Base-by-base conservation (phyloP, 2,113 vertebrate species). In the Brachyhypopomus gauderio region DNA sequence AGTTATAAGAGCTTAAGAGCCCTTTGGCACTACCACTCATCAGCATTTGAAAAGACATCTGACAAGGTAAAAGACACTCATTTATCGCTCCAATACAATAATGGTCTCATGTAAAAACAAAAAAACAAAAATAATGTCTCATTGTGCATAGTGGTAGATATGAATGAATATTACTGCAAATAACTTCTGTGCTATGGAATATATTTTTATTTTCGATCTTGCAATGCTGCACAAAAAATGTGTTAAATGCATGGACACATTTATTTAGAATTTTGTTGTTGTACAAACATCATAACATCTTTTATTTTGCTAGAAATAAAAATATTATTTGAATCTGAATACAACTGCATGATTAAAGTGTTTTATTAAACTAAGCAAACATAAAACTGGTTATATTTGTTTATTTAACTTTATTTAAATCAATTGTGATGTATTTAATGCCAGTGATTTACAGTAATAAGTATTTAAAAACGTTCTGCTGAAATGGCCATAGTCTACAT, bases 61-160 rank as follows among this genome's bases (percentile, higher is more conserved):
- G 86, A 82, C 78, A 20, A 92, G 90, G 90, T 92, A 92, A 92
- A 75, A 69, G 78, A 58, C 71, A 6, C 79, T 72, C 79, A 14
- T 77, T 0, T 45, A 55, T 74, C 27, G 3, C 20, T 69, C 1
- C 5, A 20, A 19, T 36, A 27, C 56, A 3, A 12, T 1, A n/a
- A 69, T 60, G 2, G 14, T 77, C 41, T 59, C 25, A 12, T 59
- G 41, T 62, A 23, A 77, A 30, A 30, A 30, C 30, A 30, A 30
- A 23, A 77, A 30, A 30, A 30, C 30, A 30, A 30, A 48, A 52
- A 34, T 3, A 71, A 41, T n/a, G 19, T 41, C 19, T 27, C 63
- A 63, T 38, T 19, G 3, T 76, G 22, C 27, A n/a, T 27, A 3
- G 2, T 41, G n/a, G 16, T 59, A 3, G 22, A 62, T 62, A 38